Evolutionary conservation across 2,888 invertebrate species (phyloP), one percentile per base, ranked within the genome.

Genomic region (Heliconius sara): DNA sequence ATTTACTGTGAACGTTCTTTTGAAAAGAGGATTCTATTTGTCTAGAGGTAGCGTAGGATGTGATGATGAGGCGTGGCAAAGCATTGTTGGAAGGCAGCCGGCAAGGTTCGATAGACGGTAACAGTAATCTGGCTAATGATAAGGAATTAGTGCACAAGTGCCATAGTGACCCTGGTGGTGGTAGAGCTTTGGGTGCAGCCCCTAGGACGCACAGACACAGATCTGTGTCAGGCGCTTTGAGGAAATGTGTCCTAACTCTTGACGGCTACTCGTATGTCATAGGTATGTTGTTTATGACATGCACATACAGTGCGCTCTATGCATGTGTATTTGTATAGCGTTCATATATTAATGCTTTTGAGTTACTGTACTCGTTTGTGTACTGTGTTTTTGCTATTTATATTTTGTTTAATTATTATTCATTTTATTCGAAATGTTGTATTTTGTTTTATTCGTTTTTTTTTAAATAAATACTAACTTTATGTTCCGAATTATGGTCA

Each of bases 221-320:
- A 83, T 93, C 94, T 47, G 91, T 95, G 79, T 96, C 96, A 83
- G 93, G 96, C 86, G 96, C 96, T 81, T 96, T 97, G 39, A 96
- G 97, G 88, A 97, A 97, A 93, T 98, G 98, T 95, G 97, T 98
- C 83, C 96, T 98, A 84, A 97, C 97, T 72, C 95, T 98, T 85
- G 98, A 98, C 91, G 98, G 98, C 87, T 98, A 98, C 95, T 97
- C 97, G 83, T 98, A 98, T 93, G 97, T 98, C 86, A 98, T 98
- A 95, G 98, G 98, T 98, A 93, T 96, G 97, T 95, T 72, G 52
- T 39, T 68, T 60, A 76, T 73, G n/a, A 39, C 60, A 52, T 72
- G 72, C 72, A 60, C 34, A 60, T 12, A 16, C 43, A 25, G 70
- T 70, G 70, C 70, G 43, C 70, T 70, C n/a, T 25, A 47, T 70